These are phyloP conservation scores for Parasteatoda tepidariorum DNA, from an alignment of 1,140 invertebrate species.

Conservation along the genomic window DNA sequence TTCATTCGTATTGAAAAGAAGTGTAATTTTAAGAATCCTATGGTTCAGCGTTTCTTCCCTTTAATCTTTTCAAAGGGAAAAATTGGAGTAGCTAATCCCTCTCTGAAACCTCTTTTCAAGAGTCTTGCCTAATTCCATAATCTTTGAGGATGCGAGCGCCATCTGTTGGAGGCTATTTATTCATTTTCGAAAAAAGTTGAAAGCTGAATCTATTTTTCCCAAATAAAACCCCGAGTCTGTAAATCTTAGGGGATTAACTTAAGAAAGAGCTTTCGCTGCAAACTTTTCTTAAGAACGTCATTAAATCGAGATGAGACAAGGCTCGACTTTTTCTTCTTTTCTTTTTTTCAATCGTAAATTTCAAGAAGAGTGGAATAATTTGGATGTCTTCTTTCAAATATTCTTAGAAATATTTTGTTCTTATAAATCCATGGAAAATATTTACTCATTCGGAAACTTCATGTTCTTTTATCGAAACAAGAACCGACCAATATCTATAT, in stretches of 20 bases:
- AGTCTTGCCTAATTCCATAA: slow-evolving; percentile 19
- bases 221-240: neutral
- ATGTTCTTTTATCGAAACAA: too few relatives aligned
- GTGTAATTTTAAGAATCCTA: neutral
- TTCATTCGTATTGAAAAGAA: too few relatives aligned
- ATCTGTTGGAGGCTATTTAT: slow-evolving; percentile 18
- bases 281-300: slow-evolving; percentile 5
- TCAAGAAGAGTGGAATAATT: too few relatives aligned
- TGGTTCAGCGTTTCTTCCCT: neutral
- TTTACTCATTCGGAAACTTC: too few relatives aligned
- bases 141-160: slow-evolving; percentile 32
- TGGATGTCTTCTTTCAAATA: too few relatives aligned
- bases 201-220: neutral
- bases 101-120: neutral
- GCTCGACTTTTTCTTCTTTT: neutral
- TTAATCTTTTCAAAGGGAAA: neutral
- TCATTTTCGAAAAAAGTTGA: neutral
- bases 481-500: too few relatives aligned
- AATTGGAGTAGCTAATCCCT: slow-evolving; percentile 8
- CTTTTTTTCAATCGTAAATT: neutral
- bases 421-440: too few relatives aligned
- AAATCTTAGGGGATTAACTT: slow-evolving; percentile 17
- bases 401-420: too few relatives aligned
- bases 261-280: neutral
- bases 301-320: neutral